phyloP scores from a whole-genome alignment of 2,797 vertebrate species.

The Spheniscus humboldti region DNA sequence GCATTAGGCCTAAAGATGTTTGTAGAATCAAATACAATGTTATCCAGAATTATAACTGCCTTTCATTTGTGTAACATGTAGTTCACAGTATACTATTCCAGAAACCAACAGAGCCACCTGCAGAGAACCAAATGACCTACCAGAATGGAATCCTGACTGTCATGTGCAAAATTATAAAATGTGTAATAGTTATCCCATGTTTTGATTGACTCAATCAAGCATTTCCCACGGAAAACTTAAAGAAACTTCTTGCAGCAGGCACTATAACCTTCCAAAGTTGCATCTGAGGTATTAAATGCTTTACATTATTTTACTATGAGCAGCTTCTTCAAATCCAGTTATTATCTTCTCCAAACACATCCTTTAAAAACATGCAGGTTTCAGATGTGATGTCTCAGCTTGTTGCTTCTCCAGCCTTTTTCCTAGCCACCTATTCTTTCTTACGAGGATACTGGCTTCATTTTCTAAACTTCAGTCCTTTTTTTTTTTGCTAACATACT shows the following conservation, averaged over 20 bases:
- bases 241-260: conserved; percentile 5
- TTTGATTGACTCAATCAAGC: conserved; percentile 51
- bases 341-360: background rate
- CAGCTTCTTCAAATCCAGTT: background rate
- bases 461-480: background rate
- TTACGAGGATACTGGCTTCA: background rate
- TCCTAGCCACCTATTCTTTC: background rate
- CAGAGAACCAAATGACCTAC: conserved; percentile 70
- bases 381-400: background rate
- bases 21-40: conserved; percentile 65
- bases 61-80: conserved; percentile 69
- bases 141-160: conserved; percentile 37
- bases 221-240: conserved; percentile 37
- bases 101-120: conserved; percentile 66
- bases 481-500: background rate
- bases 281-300: conserved; percentile 2
- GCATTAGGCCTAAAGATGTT: conserved; percentile 75
- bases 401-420: background rate
- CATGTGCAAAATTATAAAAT: conserved; percentile 60
- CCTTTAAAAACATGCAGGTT: background rate
- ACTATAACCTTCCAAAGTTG: background rate
- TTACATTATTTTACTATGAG: background rate
- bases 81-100: conserved; percentile 47
- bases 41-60: conserved; percentile 69
- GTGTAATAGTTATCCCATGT: conserved; percentile 10